These are phyloP conservation scores for Eugnorisma glareosa DNA, from an alignment of 2,888 invertebrate genomes.

Conservation along the genomic window DNA sequence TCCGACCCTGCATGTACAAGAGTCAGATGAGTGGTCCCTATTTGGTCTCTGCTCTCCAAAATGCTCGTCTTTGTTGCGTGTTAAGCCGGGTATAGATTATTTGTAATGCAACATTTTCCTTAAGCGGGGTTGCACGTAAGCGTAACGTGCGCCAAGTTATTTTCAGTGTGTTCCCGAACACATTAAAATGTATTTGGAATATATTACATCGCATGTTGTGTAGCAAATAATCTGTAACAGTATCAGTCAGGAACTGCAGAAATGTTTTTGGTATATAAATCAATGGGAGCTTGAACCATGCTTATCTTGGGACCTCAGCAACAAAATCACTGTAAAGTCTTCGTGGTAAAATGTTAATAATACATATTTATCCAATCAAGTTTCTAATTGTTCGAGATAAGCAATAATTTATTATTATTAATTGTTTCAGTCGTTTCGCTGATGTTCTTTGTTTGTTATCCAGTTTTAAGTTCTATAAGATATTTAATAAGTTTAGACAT, in stretches of 20 bases:
- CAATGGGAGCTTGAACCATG: conserved; percentile 19
- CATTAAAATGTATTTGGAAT: background rate
- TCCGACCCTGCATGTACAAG: conserved; percentile 27
- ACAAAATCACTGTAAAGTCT: conserved; percentile 62
- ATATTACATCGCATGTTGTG: background rate
- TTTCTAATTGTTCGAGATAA: conserved; percentile 12
- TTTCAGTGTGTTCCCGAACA: background rate
- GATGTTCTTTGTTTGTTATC: background rate
- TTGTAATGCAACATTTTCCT: background rate
- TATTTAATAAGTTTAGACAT: conserved; percentile 8
- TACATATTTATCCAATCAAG: conserved; percentile 23
- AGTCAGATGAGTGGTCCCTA: conserved; percentile 32
- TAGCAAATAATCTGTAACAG: background rate
- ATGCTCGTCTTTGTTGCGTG: conserved; percentile 40
- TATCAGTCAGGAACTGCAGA: conserved; percentile 3
- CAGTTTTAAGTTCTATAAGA: background rate
- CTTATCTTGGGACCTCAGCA: conserved; percentile 44
- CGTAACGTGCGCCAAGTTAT: background rate
- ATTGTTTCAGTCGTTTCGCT: background rate
- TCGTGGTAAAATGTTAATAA: conserved; percentile 43
- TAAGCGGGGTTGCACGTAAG: background rate
- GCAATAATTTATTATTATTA: conserved; percentile 4
- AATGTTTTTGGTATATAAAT: conserved; percentile 18
- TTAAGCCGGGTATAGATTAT: background rate
- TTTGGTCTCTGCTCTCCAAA: conserved; percentile 42